These are phyloP conservation scores for Anthoptus insignis DNA, from an alignment of 2,888 invertebrate species.

Conservation along the genomic window DNA sequence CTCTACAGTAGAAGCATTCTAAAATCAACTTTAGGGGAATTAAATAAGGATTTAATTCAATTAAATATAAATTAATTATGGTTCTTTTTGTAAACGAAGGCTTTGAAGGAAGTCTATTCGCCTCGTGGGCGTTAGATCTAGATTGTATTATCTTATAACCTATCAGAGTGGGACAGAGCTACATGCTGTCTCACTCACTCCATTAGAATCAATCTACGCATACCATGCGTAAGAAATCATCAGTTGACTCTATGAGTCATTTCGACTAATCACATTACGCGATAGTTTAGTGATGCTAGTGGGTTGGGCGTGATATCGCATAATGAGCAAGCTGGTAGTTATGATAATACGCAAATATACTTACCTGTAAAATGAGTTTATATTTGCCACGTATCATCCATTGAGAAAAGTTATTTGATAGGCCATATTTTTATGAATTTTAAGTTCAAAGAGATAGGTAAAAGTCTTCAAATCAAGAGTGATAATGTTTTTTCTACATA, in stretches of 20 bases:
- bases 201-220: constrained; percentile 34
- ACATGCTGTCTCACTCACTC: constrained; percentile 20
- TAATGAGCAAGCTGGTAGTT: background rate
- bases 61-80: constrained; percentile 1
- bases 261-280: constrained; percentile 14
- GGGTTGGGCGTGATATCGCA: background rate
- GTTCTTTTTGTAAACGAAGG: constrained; percentile 15
- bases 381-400: too few species aligned
- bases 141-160: constrained; percentile 64
- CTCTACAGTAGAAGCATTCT: background rate
- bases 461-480: too few species aligned
- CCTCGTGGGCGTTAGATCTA: constrained; percentile 63
- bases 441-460: too few species aligned
- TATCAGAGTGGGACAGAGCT: constrained; percentile 47
- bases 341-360: too few species aligned
- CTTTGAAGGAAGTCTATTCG: constrained; percentile 59
- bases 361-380: too few species aligned
- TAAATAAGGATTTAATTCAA: constrained; percentile 9
- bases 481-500: too few species aligned
- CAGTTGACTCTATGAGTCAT: constrained; percentile 7
- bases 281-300: background rate
- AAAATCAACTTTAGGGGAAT: background rate
- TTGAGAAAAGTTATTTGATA: too few species aligned
- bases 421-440: too few species aligned
- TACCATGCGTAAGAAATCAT: constrained; percentile 15